Conservation (phyloP, 2,888 invertebrate genomes). For the Cinara cedri region DNA sequence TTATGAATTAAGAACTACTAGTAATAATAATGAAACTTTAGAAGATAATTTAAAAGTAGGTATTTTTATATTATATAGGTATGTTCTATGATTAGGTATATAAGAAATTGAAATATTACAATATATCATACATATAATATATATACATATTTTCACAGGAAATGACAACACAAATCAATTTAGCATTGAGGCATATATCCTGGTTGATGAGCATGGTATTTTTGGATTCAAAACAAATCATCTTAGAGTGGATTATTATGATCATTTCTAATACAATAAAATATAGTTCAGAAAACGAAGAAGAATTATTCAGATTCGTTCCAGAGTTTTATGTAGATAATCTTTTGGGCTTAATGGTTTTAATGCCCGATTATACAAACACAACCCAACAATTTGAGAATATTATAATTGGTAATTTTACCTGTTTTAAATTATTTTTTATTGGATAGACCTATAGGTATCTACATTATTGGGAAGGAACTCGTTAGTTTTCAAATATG, state of each 20-base stretch:
- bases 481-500: neutral
- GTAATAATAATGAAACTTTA: neutral
- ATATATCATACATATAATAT: neutral
- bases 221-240: neutral
- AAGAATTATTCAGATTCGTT: constrained; percentile 33
- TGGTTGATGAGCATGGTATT: constrained; percentile 45
- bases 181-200: neutral
- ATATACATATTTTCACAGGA: neutral
- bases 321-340: constrained; percentile 41
- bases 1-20: constrained; percentile 11
- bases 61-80: too few species aligned
- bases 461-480: neutral
- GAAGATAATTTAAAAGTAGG: neutral
- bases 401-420: constrained; percentile 38
- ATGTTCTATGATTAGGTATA: too few species aligned
- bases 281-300: constrained; percentile 27
- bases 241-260: constrained; percentile 32
- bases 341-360: neutral
- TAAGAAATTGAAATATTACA: too few species aligned
- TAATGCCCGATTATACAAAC: constrained; percentile 34
- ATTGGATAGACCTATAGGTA: neutral
- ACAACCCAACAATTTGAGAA: neutral
- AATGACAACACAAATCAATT: neutral
- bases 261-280: constrained; percentile 28
- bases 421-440: neutral